Conservation (phyloP, 2,113 vertebrate genomes). For the Tachuris rubrigastra region DNA sequence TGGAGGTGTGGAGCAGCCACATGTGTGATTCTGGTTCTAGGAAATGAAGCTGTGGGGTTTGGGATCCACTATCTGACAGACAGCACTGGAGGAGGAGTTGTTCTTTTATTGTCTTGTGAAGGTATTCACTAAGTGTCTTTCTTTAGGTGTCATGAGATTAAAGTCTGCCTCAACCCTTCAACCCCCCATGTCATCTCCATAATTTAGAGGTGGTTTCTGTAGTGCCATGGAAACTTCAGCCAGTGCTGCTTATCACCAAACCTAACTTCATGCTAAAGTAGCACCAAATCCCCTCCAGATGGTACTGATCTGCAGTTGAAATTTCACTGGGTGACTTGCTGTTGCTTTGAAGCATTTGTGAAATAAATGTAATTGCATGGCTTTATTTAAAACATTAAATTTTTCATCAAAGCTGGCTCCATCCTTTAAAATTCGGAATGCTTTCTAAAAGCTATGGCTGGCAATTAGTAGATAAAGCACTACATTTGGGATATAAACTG, state of each 20-base stretch:
- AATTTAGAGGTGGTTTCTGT: background rate
- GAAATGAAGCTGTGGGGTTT: background rate
- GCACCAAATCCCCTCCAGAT: background rate
- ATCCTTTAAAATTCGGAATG: background rate
- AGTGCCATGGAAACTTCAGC: background rate
- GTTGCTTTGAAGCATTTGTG: slow-evolving; percentile 4
- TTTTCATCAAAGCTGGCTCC: slow-evolving; percentile 34
- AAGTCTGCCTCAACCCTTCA: background rate
- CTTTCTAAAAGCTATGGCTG: slow-evolving; percentile 22
- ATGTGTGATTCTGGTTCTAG: background rate
- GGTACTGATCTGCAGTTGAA: background rate
- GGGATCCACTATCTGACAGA: background rate
- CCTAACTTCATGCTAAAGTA: background rate
- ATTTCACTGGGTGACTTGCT: background rate
- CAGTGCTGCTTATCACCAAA: background rate
- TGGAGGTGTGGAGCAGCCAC: background rate
- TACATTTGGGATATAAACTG: background rate
- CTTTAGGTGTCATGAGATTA: background rate
- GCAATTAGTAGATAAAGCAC: slow-evolving; percentile 41
- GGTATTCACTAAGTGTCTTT: background rate
- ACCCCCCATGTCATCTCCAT: fast-evolving
- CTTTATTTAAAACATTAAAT: slow-evolving; percentile 31
- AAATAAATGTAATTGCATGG: background rate
- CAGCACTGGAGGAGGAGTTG: background rate
- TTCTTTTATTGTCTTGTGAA: background rate